phyloP scores from a whole-genome alignment of 2,888 invertebrate genomes.

The Nephrotoma appendiculata region DNA sequence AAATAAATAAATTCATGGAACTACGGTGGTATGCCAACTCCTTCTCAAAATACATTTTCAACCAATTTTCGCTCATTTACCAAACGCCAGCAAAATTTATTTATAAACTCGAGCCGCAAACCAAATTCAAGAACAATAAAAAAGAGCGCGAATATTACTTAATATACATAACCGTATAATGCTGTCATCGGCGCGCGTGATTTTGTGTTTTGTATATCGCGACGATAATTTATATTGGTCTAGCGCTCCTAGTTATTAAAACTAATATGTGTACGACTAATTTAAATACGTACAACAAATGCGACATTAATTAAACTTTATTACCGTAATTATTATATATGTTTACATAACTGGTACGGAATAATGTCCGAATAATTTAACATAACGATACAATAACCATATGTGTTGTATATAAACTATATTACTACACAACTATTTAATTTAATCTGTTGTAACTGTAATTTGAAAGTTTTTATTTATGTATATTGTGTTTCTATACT shows the following conservation, averaged over 20 bases:
- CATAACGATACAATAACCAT: neutral
- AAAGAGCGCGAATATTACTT: neutral
- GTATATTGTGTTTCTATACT: neutral
- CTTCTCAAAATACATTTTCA: neutral
- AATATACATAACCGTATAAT: neutral
- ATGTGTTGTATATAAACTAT: neutral
- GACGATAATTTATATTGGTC: neutral
- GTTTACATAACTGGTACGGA: neutral
- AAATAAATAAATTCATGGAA: neutral
- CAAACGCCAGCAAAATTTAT: neutral
- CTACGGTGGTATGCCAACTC: neutral
- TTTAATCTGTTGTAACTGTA: neutral
- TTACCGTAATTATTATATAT: neutral
- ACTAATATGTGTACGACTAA: neutral
- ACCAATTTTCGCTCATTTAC: neutral
- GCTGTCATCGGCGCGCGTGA: neutral
- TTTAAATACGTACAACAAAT: neutral
- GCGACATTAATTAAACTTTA: neutral
- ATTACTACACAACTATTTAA: neutral
- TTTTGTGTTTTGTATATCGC: neutral
- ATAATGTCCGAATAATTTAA: neutral
- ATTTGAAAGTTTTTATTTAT: neutral
- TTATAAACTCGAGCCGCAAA: neutral
- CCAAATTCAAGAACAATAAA: neutral
- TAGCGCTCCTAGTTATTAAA: neutral